These are phyloP conservation scores for Himalopsyche tibetana DNA, from an alignment of 2,888 invertebrate species.

Conservation along the genomic window DNA sequence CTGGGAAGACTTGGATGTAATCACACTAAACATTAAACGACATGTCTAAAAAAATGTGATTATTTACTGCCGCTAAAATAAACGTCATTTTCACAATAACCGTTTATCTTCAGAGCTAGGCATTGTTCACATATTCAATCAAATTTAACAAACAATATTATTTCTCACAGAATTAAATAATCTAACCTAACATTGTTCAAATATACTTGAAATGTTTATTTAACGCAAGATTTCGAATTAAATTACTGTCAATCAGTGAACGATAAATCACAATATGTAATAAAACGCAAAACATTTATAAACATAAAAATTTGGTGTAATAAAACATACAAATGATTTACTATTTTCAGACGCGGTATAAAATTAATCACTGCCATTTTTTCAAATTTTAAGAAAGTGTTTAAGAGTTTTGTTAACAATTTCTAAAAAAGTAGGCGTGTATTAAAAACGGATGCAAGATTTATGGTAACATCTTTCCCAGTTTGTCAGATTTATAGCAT, in stretches of 20 bases:
- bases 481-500: slow-evolving; percentile 5
- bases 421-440: slow-evolving; percentile 9
- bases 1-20: background rate
- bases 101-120: background rate
- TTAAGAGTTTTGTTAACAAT: background rate
- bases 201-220: no score
- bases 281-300: no score
- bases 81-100: background rate
- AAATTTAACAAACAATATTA: no score
- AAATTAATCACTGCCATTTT: background rate
- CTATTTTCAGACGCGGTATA: background rate
- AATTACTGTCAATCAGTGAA: no score
- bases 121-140: background rate
- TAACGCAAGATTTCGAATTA: no score
- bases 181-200: no score
- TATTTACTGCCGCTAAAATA: background rate
- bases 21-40: slow-evolving; percentile 4
- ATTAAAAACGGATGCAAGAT: slow-evolving; percentile 19
- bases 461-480: background rate
- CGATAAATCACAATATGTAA: no score
- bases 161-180: no score
- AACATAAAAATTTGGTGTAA: background rate
- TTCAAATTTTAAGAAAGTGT: background rate
- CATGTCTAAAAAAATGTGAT: background rate
- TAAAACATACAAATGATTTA: slow-evolving; percentile 4